Evolutionary conservation across 2,888 invertebrate genomes (phyloP).

Genomic region (Ichneumoninae sp.): DNA sequence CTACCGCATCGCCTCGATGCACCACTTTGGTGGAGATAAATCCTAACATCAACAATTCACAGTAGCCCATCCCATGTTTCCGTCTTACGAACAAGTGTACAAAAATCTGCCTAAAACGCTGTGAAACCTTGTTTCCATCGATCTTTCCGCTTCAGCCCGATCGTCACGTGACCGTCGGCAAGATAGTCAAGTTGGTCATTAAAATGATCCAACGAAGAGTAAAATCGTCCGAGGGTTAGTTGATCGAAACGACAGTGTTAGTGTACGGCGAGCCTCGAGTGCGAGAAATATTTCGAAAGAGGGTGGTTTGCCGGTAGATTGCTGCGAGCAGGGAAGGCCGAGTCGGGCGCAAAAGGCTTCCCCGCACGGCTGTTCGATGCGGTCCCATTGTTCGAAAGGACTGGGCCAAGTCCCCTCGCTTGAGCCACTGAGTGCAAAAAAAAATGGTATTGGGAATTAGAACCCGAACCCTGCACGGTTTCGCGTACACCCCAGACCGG

Average conservation of each 20-base stretch:
- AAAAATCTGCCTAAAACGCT: background rate
- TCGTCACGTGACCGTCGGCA: background rate
- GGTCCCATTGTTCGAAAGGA: slow-evolving; percentile 46
- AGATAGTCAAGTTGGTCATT: slow-evolving; percentile 11
- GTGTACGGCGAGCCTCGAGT: background rate
- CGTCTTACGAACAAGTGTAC: no score
- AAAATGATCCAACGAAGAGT: slow-evolving; percentile 52
- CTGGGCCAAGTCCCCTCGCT: slow-evolving; percentile 27
- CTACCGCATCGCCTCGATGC: no score
- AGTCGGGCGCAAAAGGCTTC: slow-evolving; percentile 39
- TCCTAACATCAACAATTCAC: no score
- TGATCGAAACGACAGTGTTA: background rate
- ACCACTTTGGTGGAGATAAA: no score
- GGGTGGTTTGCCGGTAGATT: slow-evolving; percentile 3
- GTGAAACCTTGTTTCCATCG: background rate
- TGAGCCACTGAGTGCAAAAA: slow-evolving; percentile 49
- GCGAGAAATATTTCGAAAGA: slow-evolving; percentile 22
- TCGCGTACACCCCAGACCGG: slow-evolving; percentile 22
- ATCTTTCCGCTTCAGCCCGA: background rate
- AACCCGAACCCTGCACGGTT: slow-evolving; percentile 27
- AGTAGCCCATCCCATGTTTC: no score
- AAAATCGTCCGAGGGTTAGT: slow-evolving; percentile 30
- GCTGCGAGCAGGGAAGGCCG: slow-evolving; percentile 9
- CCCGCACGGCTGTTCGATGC: background rate
- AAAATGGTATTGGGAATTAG: slow-evolving; percentile 24